Evolutionary conservation across 2,888 invertebrate species (phyloP).

Genomic region (Boloria selene): DNA sequence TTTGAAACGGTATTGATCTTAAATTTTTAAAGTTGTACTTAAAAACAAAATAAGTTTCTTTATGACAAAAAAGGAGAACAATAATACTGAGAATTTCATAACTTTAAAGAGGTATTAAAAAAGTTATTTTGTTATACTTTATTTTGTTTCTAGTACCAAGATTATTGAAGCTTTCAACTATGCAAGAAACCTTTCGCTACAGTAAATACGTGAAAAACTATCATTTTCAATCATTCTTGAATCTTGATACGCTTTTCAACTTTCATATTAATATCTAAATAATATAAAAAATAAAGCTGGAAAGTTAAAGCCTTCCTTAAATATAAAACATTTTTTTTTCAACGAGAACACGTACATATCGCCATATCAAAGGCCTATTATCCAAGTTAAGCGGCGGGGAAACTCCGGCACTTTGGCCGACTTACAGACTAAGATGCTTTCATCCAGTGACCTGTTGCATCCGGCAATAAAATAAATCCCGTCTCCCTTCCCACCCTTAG

Average conservation of each 20-base stretch:
- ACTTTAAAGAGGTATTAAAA: too few relatives aligned
- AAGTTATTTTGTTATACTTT: too few relatives aligned
- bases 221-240: too few relatives aligned
- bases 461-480: conserved; percentile 76
- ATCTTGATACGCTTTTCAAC: too few relatives aligned
- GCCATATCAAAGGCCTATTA: conserved; percentile 27
- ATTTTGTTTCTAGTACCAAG: too few relatives aligned
- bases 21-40: not conserved
- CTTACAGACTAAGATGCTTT: conserved; percentile 48
- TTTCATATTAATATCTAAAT: too few relatives aligned
- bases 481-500: conserved; percentile 41
- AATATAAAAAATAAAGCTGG: not conserved
- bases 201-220: too few relatives aligned
- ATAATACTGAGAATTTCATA: too few relatives aligned
- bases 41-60: too few relatives aligned
- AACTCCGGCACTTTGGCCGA: conserved; percentile 45
- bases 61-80: too few relatives aligned
- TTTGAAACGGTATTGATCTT: not conserved
- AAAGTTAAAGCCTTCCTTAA: not conserved
- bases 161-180: too few relatives aligned
- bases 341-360: conserved; percentile 12
- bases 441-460: conserved; percentile 74
- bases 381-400: conserved; percentile 35
- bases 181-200: too few relatives aligned
- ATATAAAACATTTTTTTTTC: conserved; percentile 3